These are phyloP conservation scores for Odontomyia ornata DNA, from an alignment of 2,888 invertebrate species.

Conservation along the genomic window DNA sequence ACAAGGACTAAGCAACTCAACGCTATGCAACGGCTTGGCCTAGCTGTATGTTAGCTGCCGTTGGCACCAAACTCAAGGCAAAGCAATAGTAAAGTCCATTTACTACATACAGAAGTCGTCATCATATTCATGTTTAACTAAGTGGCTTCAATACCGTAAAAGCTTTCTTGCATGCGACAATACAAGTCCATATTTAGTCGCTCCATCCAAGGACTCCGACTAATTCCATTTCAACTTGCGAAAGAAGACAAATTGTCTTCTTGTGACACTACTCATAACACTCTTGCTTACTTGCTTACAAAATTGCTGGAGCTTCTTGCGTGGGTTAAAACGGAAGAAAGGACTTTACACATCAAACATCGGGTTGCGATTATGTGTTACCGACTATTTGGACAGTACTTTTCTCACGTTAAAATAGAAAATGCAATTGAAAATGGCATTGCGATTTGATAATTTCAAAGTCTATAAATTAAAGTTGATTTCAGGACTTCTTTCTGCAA, in stretches of 20 bases:
- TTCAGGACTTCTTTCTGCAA: no score
- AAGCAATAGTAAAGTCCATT: conserved; percentile 25
- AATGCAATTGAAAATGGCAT: no score
- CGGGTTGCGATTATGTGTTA: background rate
- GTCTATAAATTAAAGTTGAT: no score
- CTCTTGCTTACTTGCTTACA: conserved; percentile 12
- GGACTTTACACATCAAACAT: background rate
- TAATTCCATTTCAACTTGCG: conserved; percentile 36
- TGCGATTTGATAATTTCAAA: no score
- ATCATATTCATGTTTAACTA: conserved; percentile 36
- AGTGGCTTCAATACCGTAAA: conserved; percentile 27
- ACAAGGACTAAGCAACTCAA: background rate
- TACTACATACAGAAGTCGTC: conserved; percentile 15
- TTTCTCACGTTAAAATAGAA: no score
- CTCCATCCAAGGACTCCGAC: conserved; percentile 20
- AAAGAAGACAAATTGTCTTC: conserved; percentile 40
- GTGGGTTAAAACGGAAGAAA: background rate
- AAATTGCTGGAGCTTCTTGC: conserved; percentile 18
- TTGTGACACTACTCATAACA: conserved; percentile 30
- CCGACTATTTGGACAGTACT: background rate
- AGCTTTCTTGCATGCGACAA: conserved; percentile 17
- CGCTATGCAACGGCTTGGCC: background rate
- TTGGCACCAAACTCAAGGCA: conserved; percentile 21
- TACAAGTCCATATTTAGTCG: background rate
- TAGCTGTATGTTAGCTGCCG: background rate